These are phyloP conservation scores for Copidosoma floridanum DNA, from an alignment of 1,140 invertebrate species.

Conservation along the genomic window DNA sequence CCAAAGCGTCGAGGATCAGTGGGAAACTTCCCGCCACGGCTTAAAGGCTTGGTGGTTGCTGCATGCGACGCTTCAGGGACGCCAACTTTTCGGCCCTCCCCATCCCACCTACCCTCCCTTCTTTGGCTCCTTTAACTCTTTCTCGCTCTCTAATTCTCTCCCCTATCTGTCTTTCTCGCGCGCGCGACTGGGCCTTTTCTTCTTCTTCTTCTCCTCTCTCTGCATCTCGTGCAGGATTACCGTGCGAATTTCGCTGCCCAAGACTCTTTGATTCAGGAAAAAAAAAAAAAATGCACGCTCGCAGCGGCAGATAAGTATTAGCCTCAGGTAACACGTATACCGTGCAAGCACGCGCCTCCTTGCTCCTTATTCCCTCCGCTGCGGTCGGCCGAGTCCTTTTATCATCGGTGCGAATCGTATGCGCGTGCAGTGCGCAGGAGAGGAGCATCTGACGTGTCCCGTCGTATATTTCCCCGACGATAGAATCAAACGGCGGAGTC, in stretches of 20 bases:
- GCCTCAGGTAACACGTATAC: neutral
- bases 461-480: conserved; percentile 35
- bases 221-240: too few species aligned
- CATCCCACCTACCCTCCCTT: conserved; percentile 3
- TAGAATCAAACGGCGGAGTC: conserved; percentile 35
- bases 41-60: conserved; percentile 57
- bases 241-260: too few species aligned
- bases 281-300: neutral
- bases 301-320: neutral
- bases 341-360: neutral
- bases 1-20: conserved; percentile 50
- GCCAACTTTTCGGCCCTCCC: conserved; percentile 16
- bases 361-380: too few species aligned
- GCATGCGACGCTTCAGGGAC: conserved; percentile 33
- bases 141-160: neutral
- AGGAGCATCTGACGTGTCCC: conserved; percentile 21
- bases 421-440: neutral
- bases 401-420: conserved; percentile 18
- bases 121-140: conserved; percentile 16
- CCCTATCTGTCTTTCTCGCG: neutral
- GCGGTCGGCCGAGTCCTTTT: neutral
- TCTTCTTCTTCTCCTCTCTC: neutral
- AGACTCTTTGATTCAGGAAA: neutral
- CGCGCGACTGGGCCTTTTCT: too few species aligned
- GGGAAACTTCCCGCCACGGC: conserved; percentile 55